A percentile compares a stretch with the other conserved stretches of the same genome.
These are phyloP conservation scores for Rhinophrynus dorsalis DNA, from an alignment of 2,797 vertebrate genomes.

Conservation along the genomic window DNA sequence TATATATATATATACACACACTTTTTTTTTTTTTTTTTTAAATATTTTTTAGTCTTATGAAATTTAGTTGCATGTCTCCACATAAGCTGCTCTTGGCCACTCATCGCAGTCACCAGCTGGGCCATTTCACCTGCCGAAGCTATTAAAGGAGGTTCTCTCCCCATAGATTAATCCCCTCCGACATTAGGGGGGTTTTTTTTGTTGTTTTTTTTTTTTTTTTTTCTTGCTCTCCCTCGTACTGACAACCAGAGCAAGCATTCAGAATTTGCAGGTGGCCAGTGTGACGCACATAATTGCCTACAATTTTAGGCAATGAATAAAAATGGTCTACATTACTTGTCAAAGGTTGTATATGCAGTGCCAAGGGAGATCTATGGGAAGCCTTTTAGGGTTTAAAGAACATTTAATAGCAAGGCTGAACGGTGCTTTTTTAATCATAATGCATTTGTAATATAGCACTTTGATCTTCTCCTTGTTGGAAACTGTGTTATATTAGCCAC, in stretches of 20 bases:
- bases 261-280: constrained; percentile 99
- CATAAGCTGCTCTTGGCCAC: constrained; percentile 89
- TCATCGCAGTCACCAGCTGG: constrained; percentile 98
- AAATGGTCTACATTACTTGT: constrained; percentile 99
- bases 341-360: constrained; percentile 99
- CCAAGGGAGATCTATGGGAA: constrained; percentile 99
- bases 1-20: too few species aligned
- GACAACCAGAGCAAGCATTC: constrained; percentile 97
- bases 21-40: background rate
- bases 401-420: constrained; percentile 94
- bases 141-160: constrained; percentile 84
- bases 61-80: constrained; percentile 81
- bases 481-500: constrained; percentile 83
- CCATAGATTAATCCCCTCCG: constrained; percentile 84
- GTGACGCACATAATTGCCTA: constrained; percentile 99
- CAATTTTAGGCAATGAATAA: constrained; percentile 99
- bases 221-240: constrained; percentile 62
- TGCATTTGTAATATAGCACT: constrained; percentile 85
- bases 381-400: constrained; percentile 97
- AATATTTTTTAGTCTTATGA: constrained; percentile 62
- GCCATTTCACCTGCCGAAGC: constrained; percentile 99
- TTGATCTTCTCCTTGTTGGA: constrained; percentile 84
- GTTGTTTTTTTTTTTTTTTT: too few species aligned
- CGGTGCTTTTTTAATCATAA: constrained; percentile 87
- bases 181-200: constrained; percentile 83